Base-by-base conservation (phyloP, 2,113 vertebrate species). In the Tor tambroides region DNA sequence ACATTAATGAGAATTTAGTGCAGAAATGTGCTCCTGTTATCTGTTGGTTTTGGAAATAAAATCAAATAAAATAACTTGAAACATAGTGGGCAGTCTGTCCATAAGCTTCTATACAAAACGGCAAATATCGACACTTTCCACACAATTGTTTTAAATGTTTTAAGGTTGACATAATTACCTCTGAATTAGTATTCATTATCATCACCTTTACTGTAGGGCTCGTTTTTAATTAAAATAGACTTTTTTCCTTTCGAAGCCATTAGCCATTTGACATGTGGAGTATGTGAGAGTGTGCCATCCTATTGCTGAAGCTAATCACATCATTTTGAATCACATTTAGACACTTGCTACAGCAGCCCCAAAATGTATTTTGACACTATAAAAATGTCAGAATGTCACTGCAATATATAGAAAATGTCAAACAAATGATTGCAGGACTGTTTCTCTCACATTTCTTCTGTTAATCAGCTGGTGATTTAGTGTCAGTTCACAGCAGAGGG, bases 161-260 rank as follows among this genome's bases (percentile, higher is more conserved):
- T 77, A 69, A 67, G 74, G 41, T 38, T 84, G 46, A 46, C 46
- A 83, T 87, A 77, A 71, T 84, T 79, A 84, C 51, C 61, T 59
- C 77, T 19, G 56, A 79, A 84, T 84, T 23, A 87, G 38, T 61
- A 35, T 72, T 77, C 74, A 32, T 74, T 51, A 56, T 28, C 38
- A 67, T 54, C 56, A 38, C 32, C 30, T 56, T 79, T 35, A 69
- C 74, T 59, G 49, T 59, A 82, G 38, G 59, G 35, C 75, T 67
- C 30, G 43, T 56, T 14, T 77, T 78, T 71, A 41, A 77, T 59
- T 82, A 32, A 51, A 56, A 49, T 49, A 65, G 17, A 54, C 21
- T 49, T 81, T 86, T 75, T 80, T 43, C 23, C 85, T 76, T 76
- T 76, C 32, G 32, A 69, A 78, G n/a, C 74, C 21, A 78, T 84